Conservation (phyloP, 1,140 invertebrate genomes). For the Brachionus paranguensis region DNA sequence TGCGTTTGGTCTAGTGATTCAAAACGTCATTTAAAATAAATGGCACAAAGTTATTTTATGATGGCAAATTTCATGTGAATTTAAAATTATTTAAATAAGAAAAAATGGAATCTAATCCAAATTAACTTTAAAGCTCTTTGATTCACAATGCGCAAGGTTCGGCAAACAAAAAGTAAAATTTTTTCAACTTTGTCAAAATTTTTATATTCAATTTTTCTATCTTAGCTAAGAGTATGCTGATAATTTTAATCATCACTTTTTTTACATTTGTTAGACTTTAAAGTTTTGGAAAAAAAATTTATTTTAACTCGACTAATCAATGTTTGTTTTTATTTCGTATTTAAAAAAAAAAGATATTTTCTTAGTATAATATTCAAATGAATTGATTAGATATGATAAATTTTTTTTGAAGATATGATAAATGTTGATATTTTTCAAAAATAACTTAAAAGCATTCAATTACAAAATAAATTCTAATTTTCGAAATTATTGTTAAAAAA, state of each 20-base stretch:
- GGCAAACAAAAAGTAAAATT: not conserved
- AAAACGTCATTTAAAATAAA: not conserved
- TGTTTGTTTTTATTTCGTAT: not conserved
- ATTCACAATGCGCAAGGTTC: not conserved
- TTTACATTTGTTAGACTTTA: not conserved
- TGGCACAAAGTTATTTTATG: not conserved
- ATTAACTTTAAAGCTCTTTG: not conserved
- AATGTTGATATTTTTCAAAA: not conserved
- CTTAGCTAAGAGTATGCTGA: not conserved
- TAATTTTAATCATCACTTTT: not conserved
- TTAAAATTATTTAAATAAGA: not conserved
- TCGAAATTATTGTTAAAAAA: not conserved
- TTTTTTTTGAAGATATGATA: not conserved
- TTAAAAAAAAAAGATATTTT: not conserved
- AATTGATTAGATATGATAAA: not conserved
- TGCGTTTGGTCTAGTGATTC: too few species aligned
- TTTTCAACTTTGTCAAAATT: too few species aligned
- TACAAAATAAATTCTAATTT: too few species aligned
- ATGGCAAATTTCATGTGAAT: not conserved
- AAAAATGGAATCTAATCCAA: not conserved
- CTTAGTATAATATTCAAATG: not conserved
- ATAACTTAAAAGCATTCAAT: not conserved
- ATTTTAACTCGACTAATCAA: not conserved
- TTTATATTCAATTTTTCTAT: not conserved
- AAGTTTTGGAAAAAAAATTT: not conserved